Percentiles rank a stretch among this genome's conserved stretches.
These are phyloP conservation scores for Gambusia holbrooki DNA, from an alignment of 2,113 vertebrate genomes.

Conservation along the genomic window DNA sequence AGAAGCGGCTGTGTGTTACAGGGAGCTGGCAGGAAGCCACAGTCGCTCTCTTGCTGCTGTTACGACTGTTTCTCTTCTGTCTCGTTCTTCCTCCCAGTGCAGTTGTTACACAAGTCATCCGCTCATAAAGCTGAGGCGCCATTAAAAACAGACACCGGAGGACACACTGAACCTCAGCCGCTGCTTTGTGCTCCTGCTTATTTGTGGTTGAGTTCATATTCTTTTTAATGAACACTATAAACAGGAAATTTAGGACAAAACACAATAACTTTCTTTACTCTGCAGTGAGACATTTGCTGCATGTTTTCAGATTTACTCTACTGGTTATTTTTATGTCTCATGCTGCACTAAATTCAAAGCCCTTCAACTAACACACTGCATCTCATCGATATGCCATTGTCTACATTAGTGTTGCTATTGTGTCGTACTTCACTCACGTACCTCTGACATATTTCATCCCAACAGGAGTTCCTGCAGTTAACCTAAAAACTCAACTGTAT, in stretches of 20 bases:
- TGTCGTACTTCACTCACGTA: background rate
- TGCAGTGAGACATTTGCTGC: background rate
- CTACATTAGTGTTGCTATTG: background rate
- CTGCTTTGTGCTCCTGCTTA: background rate
- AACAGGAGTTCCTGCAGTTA: background rate
- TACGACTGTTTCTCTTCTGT: constrained; percentile 38
- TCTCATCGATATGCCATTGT: background rate
- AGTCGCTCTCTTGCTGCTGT: constrained; percentile 8
- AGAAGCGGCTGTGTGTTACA: constrained; percentile 34
- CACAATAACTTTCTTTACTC: background rate
- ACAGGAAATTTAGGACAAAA: constrained; percentile 16
- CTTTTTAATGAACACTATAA: constrained; percentile 34
- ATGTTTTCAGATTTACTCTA: constrained; percentile 12
- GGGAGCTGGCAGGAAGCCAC: constrained; percentile 50
- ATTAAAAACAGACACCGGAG: constrained; percentile 22
- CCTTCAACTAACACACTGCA: background rate
- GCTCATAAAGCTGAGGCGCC: constrained; percentile 39
- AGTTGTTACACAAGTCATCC: constrained; percentile 39
- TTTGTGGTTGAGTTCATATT: constrained; percentile 19
- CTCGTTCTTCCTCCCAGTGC: constrained; percentile 31
- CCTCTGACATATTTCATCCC: too few species aligned
- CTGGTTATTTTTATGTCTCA: background rate
- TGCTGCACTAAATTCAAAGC: too few species aligned
- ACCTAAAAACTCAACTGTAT: background rate
- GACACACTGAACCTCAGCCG: constrained; percentile 10